Evolutionary conservation across 2,888 invertebrate species (phyloP).

Genomic region (Hipparchia sbordonii): DNA sequence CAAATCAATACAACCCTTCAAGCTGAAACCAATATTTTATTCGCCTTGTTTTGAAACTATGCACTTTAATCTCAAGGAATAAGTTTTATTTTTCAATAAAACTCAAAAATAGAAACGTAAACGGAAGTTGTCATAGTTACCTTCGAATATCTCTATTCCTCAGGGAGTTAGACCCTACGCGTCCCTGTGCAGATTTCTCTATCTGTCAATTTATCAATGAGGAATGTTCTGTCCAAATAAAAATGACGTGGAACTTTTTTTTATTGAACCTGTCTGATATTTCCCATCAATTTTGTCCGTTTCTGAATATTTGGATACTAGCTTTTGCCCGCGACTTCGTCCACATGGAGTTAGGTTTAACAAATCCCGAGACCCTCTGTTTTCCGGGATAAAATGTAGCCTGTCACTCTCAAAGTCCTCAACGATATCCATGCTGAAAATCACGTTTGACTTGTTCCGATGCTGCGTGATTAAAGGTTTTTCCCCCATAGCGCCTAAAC

Average conservation of each 20-base stretch:
- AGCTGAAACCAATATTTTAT: constrained; percentile 4
- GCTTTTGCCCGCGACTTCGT: too few species aligned
- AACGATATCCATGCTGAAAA: too few species aligned
- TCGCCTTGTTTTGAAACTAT: background rate
- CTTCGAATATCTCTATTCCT: constrained; percentile 37
- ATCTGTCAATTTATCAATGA: constrained; percentile 35
- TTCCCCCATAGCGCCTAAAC: too few species aligned
- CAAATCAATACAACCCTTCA: constrained; percentile 37
- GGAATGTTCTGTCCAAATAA: constrained; percentile 34
- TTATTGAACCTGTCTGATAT: background rate
- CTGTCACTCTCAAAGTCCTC: too few species aligned
- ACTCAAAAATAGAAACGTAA: background rate
- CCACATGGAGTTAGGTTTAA: too few species aligned
- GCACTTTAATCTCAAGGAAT: background rate
- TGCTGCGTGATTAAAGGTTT: too few species aligned
- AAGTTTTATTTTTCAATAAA: background rate
- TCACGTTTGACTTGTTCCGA: too few species aligned
- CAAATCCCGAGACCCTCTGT: too few species aligned
- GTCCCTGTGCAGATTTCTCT: constrained; percentile 31
- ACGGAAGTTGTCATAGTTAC: constrained; percentile 1
- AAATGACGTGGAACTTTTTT: constrained; percentile 27
- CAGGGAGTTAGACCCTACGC: constrained; percentile 29
- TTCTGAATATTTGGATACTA: background rate
- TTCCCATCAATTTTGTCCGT: background rate
- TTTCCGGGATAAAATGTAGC: too few species aligned